Evolutionary conservation across 1,140 invertebrate genomes (phyloP), one percentile per base, ranked within the genome.

Genomic region (Apis cerana): DNA sequence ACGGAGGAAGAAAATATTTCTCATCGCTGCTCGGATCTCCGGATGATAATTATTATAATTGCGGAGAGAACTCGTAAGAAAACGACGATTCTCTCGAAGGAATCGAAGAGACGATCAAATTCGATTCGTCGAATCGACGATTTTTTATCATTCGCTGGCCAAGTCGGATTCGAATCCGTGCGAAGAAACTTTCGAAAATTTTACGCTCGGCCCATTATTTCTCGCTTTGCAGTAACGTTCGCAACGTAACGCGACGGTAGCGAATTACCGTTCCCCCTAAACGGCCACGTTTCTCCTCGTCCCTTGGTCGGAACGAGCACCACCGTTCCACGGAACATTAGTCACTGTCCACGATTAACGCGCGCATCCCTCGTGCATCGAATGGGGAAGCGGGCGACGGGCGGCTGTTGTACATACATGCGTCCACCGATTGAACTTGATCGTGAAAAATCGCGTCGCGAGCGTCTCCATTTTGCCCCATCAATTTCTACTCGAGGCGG

Each of bases 271-370:
- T 12, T 48, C 65, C 62, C 68, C 76, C 72, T 74, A 77, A 82
- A 85, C 74, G 77, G 77, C 54, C 61, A 48, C 76, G 70, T 87
- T 88, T 56, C 78, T 83, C 79, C 80, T 74, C 83, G 86, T 80
- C 83, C 85, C 82, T 72, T 85, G 71, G 61, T 84, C 77, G 62
- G 69, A 80, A 70, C 68, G 86, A 80, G 62, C 75, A 74, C 80
- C 69, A 72, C 79, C 62, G 43, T 43, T 43, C 27, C 74, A 76
- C 50, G 76, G 69, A 52, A 76, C 84, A 88, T 88, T 88, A 88
- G 69, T 88, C 87, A 88, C 86, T 85, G 87, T 85, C 84, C 75
- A 59, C 86, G 86, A 88, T 88, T 88, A 88, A 88, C 86, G 87
- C 65, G 87, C 65, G 69, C 74, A 80, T 88, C 88, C 83, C 86